Evolutionary conservation across 2,113 vertebrate genomes (phyloP), one percentile per base, ranked within the genome.

Genomic region (Rousettus leschenaultii): DNA sequence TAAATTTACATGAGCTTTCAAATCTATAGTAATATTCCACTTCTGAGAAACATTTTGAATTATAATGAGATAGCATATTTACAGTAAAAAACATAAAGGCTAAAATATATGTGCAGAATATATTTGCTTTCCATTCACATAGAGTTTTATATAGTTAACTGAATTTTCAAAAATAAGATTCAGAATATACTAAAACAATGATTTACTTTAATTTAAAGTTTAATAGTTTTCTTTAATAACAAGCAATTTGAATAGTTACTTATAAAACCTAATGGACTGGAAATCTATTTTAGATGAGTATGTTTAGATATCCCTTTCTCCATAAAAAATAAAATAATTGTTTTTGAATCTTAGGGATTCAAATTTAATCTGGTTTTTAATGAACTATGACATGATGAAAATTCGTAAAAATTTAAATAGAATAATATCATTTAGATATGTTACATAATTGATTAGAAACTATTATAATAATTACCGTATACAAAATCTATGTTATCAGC

Each of bases 311-410:
- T 30, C 0, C 1, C 3, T 68, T 74, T 77, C 43, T 8, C 16
- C 57, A 65, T 87, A 35, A 94, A 92, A 96, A 28, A 59, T 6
- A 51, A n/a, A 79, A 75, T 5, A 61, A 40, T 89, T 70, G 18
- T 40, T 68, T 89, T 94, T 84, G 12, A 87, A 78, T 59, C 11
- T 40, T 73, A 73, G 0, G 2, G 0, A 4, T 82, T 89, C 53
- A 75, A 0, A 77, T 89, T 96, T 96, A 95, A 75, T 90, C 71
- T 86, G 68, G 24, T 33, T 86, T 74, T 89, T 78, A 51, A 89
- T 94, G 12, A 94, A 87, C 19, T 84, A 11, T 74, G 13, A 51
- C 19, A 78, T 55, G 35, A 85, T 55, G 51, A 78, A 82, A 87
- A 16, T 86, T 65, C 80, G 2, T 22, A 22, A 83, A 94, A 73